Base-by-base conservation (phyloP, 2,113 vertebrate genomes). In the Gopherus flavomarginatus region DNA sequence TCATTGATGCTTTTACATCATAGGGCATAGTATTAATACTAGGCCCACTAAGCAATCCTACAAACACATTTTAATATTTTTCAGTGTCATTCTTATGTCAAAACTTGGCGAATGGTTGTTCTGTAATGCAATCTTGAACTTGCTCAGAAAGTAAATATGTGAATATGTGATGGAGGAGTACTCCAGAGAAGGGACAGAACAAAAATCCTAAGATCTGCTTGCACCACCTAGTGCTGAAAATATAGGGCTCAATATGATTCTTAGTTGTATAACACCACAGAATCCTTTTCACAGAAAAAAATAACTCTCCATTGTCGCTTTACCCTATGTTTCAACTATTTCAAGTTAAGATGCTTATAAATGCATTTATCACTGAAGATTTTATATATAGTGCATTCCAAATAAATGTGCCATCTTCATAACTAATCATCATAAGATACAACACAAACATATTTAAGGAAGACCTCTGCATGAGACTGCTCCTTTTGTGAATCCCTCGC, bases 351-450 rank as follows among this genome's bases (percentile, higher is more conserved):
- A 4, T 80, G 12, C n/a, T 84, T 85, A 91, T 75, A 86, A 78
- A 11, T 53, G 0, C 81, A 75, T 31, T 57, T 80, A 88, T 22
- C 38, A 56, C 7, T 93, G 31, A n/a, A 26, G 1, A 3, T 17
- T 1, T 1, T 31, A 65, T 6, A 4, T 3, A 3, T 1, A 0
- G 75, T 90, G 42, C 42, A 49, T 21, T 4, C 5, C 47, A 1
- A 47, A n/a, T 62, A 24, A 59, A 2, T 75, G 47, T 59, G 86
- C 11, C 22, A 42, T 42, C 42, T 42, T 38, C 12, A 26, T 26
- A 77, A n/a, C 62, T n/a, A 69, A 22, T 77, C n/a, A 52, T 90
- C 42, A 38, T 52, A 81, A 92, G 91, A 94, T 49, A 59, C 8
- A 54, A 8, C 8, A 4, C 42, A 91, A 49, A 17, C 5, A 56